Base-by-base conservation (phyloP, 1,140 invertebrate genomes). In the Thaumetopoea pityocampa region DNA sequence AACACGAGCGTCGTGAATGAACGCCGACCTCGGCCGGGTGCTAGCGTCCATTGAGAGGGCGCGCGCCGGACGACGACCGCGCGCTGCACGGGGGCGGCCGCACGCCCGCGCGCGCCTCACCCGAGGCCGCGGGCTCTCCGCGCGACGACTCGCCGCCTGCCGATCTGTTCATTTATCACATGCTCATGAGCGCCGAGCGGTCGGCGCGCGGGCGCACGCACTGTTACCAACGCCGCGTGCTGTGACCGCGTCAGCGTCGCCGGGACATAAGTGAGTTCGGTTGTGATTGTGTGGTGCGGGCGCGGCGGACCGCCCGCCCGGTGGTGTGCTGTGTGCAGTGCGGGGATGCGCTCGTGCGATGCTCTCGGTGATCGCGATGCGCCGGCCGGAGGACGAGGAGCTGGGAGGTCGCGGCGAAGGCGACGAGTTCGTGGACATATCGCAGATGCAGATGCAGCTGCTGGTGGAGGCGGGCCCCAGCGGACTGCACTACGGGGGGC, bases 361-460 rank as follows among this genome's bases (percentile, higher is more conserved):
- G 79, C 77, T 80, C 74, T 79, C 76, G 64, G 76, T 78, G 76
- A 67, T 80, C 63, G 74, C 79, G 56, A 83, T 83, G 79, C 76
- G 79, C 58, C 79, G 76, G 71, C 73, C 76, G 69, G 79, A 83
- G 73, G 79, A 83, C 65, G 79, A 83, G 68, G 72, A 77, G 72
- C 53, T 73, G 60, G 69, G 68, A 61, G 74, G 66, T 33, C 71
- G 74, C 61, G 68, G 60, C 55, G 74, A 79, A 47, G 70, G 68
- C 51, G 87, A 88, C 73, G 88, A 89, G 73, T 89, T 88, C 68
- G 87, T 89, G 68, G 88, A 89, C 77, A 88, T 88, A 53, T 85
- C 87, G 20, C 88, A 89, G 62, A 87, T 87, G 20, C 88, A 89
- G 62, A 87, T 89, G 79, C 88, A 88, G 63, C 79, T 88, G 59